Base-by-base conservation (phyloP, 2,113 vertebrate species). In the Danionella cerebrum region DNA sequence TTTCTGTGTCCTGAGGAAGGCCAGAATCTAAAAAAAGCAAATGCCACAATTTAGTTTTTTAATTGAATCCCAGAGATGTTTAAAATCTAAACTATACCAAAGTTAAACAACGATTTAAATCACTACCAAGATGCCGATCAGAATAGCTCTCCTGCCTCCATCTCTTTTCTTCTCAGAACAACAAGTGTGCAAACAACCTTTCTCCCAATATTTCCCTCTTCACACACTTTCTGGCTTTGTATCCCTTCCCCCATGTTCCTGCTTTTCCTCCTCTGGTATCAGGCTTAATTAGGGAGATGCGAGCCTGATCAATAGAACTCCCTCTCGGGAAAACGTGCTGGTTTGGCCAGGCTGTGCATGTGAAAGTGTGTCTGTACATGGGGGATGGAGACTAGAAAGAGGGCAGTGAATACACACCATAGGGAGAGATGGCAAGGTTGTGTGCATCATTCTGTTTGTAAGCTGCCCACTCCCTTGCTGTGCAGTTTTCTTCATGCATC, bases 11-110 rank as follows among this genome's bases (percentile, higher is more conserved):
- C 65, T 21, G 3, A 63, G 48, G 8, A 25, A 16, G 44, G 11
- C 50, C 51, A 71, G 69, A 35, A 47, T 63, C 67, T 25, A 50
- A 42, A 55, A 51, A 35, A 63, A 66, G 65, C 69, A 78, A 78
- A 82, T 75, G 73, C 77, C 51, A 79, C 83, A 84, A 86, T 84
- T 84, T 82, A 74, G 53, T 77, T 67, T 85, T 83, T 85, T 84
- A 88, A 82, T 85, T 83, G 67, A 85, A 83, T 84, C 82, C 84
- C 78, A 2, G 35, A 81, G 80, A 70, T 67, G 66, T 80, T 67
- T 70, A 66, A 78, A 83, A 80, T 80, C 70, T 14, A 77, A 79
- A 77, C n/a, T n/a, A n/a, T 73, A 63, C 62, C 33, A 22, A 63
- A 67, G 51, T 44, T 62, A n/a, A n/a, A n/a, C n/a, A n/a, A n/a